Evolutionary conservation across 2,113 vertebrate genomes (phyloP).

Genomic region (Tapirus terrestris): DNA sequence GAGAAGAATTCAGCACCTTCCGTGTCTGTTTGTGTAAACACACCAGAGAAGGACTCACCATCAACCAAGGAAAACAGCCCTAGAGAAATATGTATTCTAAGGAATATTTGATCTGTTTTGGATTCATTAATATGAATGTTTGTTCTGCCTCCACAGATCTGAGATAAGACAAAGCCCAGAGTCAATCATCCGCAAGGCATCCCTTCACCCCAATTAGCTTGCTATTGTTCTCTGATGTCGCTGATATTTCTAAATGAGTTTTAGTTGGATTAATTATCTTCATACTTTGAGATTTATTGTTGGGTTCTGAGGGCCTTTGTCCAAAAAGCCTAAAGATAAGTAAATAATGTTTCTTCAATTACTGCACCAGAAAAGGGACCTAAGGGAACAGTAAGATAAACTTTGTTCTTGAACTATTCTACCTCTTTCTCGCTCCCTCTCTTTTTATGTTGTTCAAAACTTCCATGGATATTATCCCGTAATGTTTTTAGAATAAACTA

Average conservation of each 20-base stretch:
- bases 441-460: background rate
- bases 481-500: background rate
- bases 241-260: constrained; percentile 42
- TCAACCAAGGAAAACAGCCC: constrained; percentile 44
- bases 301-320: constrained; percentile 26
- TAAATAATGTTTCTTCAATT: background rate
- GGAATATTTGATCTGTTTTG: constrained; percentile 4
- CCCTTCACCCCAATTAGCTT: background rate
- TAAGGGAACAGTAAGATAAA: background rate
- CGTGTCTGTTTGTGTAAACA: constrained; percentile 7
- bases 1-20: background rate
- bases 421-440: too few species aligned
- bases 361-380: background rate
- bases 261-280: constrained; percentile 41
- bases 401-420: background rate
- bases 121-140: constrained; percentile 42
- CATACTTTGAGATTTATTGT: constrained; percentile 7
- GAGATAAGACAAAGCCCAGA: background rate
- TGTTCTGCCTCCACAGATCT: background rate
- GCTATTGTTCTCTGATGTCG: constrained; percentile 47
- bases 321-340: background rate
- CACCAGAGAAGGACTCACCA: background rate
- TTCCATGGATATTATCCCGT: background rate
- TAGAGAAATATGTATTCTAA: constrained; percentile 34
- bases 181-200: background rate